Evolutionary conservation across 2,113 vertebrate genomes (phyloP).

Genomic region (Theristicus caerulescens): DNA sequence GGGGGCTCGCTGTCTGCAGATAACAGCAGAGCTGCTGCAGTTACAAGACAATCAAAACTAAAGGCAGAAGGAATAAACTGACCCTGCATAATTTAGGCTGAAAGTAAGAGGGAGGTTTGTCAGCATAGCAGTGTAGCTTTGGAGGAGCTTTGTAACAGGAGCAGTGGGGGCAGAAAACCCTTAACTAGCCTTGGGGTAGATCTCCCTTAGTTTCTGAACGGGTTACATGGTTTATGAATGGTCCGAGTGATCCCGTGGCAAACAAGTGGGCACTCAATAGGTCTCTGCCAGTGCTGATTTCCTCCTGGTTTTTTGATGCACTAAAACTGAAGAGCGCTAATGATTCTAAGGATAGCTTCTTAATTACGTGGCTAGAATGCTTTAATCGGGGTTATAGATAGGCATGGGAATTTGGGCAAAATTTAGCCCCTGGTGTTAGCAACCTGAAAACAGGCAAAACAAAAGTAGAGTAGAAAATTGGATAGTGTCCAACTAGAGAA

Average conservation of each 20-base stretch:
- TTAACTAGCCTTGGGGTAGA: background rate
- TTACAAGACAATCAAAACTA: background rate
- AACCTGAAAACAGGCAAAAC: background rate
- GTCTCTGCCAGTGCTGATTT: background rate
- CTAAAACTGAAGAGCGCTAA: background rate
- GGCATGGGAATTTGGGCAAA: background rate
- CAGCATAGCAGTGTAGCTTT: background rate
- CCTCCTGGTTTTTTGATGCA: background rate
- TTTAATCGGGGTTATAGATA: background rate
- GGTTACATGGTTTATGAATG: background rate
- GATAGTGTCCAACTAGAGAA: background rate
- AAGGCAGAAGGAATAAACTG: background rate
- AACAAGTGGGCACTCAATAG: background rate
- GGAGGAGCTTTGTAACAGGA: background rate
- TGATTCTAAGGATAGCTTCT: background rate
- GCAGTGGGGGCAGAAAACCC: background rate
- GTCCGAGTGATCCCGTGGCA: background rate
- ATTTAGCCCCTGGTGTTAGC: background rate
- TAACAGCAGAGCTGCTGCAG: background rate
- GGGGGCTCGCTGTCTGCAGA: fast-evolving
- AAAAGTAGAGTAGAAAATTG: background rate
- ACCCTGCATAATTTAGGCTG: background rate
- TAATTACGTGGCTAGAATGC: background rate
- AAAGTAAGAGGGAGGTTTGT: background rate
- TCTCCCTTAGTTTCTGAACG: background rate